Evolutionary conservation across 2,888 invertebrate genomes (phyloP).

Genomic region (Micoletzkya japonica): DNA sequence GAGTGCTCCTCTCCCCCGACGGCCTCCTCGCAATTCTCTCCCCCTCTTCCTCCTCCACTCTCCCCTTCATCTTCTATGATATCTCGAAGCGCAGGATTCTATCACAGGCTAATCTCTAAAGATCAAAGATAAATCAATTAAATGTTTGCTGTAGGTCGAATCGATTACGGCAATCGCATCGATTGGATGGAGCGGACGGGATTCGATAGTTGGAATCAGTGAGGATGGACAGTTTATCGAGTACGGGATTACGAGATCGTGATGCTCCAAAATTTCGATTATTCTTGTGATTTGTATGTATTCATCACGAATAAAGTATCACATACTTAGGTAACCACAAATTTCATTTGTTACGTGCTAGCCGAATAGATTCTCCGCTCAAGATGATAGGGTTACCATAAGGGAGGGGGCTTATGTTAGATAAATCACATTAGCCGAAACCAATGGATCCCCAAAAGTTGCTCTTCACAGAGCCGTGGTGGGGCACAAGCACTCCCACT

Average conservation of each 20-base stretch:
- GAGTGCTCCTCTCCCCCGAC: slow-evolving; percentile 9
- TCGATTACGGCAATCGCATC: background rate
- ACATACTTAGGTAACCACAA: no score
- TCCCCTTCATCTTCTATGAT: slow-evolving; percentile 10
- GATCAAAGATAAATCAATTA: background rate
- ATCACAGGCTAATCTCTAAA: slow-evolving; percentile 2
- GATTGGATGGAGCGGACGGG: slow-evolving; percentile 14
- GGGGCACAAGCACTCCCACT: no score
- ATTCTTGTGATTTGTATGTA: no score
- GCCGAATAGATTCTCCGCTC: no score
- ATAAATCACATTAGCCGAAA: no score
- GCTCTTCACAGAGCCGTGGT: no score
- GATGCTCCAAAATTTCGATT: background rate
- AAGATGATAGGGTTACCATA: no score
- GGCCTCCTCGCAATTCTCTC: background rate
- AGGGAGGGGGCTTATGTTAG: no score
- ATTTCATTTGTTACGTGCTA: no score
- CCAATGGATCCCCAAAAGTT: no score
- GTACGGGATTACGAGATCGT: slow-evolving; percentile 17
- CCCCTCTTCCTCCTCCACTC: background rate
- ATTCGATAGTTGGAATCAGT: background rate
- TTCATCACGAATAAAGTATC: no score
- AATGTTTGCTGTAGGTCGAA: background rate
- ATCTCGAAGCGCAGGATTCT: background rate
- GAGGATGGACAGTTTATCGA: slow-evolving; percentile 17